Evolutionary conservation across 2,113 vertebrate species (phyloP), one percentile per base, ranked within the genome.

Genomic region (Corythaixoides concolor): DNA sequence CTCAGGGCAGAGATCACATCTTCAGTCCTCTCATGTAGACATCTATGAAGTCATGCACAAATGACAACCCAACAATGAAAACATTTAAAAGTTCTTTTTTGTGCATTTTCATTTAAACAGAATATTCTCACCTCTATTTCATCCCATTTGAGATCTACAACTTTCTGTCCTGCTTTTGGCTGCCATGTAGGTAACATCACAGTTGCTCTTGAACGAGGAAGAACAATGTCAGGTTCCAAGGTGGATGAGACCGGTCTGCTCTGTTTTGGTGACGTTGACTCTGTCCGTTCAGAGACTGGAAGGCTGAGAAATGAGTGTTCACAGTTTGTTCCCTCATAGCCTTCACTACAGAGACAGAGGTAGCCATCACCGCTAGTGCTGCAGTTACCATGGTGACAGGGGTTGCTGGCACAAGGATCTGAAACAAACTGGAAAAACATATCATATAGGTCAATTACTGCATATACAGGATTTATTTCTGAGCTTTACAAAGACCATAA

Each of bases 371-470:
- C 74, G 0, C 96, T 94, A 76, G 60, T 96, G 97, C 98, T 99
- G 97, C 99, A 99, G 99, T 99, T 99, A 86, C 99, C 99, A 99
- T 99, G 99, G 98, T 97, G 98, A 99, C 99, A 99, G 56, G 99
- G 99, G 96, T 98, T 99, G 98, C 99, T 99, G 97, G 98, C 97
- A 92, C 99, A 99, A 56, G 98, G 98, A 97, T 99, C 99, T 96
- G 97, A 98, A 97, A 99, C 97, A 97, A 99, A 99, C 99, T 99
- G 98, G 12, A 96, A 97, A 95, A 98, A 81, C 83, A 68, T 16
- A 94, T n/a, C 70, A 93, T 89, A 93, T 72, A 93, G 91, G 97
- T 97, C 97, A 97, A 47, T 97, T 94, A 96, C 70, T 82, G 88
- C 76, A 85, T 62, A 66, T 24, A 58, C 70, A 80, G 28, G 58